Percentiles rank a stretch among this genome's conserved stretches.
These are phyloP conservation scores for Cotesia chilonis DNA, from an alignment of 1,140 invertebrate genomes.

Conservation along the genomic window DNA sequence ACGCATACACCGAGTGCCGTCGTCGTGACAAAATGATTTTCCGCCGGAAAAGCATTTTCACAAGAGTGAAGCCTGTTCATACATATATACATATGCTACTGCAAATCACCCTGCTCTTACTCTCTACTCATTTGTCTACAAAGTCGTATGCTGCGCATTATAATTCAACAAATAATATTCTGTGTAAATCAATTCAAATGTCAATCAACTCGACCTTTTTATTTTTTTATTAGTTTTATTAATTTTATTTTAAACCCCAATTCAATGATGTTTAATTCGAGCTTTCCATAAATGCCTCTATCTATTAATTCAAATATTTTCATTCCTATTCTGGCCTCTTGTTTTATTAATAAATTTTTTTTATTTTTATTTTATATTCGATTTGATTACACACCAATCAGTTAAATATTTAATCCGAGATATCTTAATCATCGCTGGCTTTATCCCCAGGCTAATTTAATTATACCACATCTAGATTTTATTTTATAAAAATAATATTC, in stretches of 20 bases:
- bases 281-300: too few relatives aligned
- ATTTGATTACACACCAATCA: slow-evolving; percentile 7
- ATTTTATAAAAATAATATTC: too few relatives aligned
- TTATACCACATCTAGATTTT: slow-evolving; percentile 46
- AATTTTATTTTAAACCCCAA: too few relatives aligned
- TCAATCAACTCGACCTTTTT: slow-evolving; percentile 59
- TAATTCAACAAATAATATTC: slow-evolving; percentile 64
- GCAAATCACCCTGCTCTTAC: background rate
- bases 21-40: slow-evolving; percentile 44
- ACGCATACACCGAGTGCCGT: slow-evolving; percentile 33
- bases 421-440: slow-evolving; percentile 14
- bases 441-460: slow-evolving; percentile 54
- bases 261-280: background rate
- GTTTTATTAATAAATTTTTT: too few relatives aligned
- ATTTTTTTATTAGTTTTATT: background rate
- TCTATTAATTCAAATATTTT: too few relatives aligned
- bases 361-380: background rate
- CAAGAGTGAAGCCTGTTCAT: background rate
- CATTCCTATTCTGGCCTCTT: too few relatives aligned
- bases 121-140: background rate
- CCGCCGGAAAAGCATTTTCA: slow-evolving; percentile 51
- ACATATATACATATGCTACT: background rate
- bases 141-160: slow-evolving; percentile 46
- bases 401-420: slow-evolving; percentile 9
- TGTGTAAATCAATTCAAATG: slow-evolving; percentile 52